phyloP scores from a whole-genome alignment of 1,140 invertebrate species.

The Mactra quadrangularis region DNA sequence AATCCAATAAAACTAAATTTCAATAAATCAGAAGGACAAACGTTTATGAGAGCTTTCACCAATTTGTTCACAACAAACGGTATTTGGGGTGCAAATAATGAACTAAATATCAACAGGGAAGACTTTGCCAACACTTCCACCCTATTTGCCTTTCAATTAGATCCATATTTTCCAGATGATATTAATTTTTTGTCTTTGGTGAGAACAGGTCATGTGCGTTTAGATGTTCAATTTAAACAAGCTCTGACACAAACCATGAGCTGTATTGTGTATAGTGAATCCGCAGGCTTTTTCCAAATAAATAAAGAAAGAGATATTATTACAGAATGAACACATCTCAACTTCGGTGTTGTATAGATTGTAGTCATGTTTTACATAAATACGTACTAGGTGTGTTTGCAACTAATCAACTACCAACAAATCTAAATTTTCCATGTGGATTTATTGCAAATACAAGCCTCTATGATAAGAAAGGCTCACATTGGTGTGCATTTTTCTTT shows the following conservation, averaged over 20 bases:
- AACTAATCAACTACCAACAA: no score
- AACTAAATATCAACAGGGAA: slow-evolving; percentile 43
- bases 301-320: slow-evolving; percentile 56
- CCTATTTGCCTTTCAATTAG: slow-evolving; percentile 45
- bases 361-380: no score
- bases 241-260: slow-evolving; percentile 45
- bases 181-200: slow-evolving; percentile 11
- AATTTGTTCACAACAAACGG: slow-evolving; percentile 39
- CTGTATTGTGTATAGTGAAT: slow-evolving; percentile 50
- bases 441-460: no score
- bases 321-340: slow-evolving; percentile 47
- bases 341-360: slow-evolving; percentile 55
- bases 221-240: slow-evolving; percentile 43
- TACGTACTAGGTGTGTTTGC: no score
- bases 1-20: slow-evolving; percentile 55
- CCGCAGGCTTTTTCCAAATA: slow-evolving; percentile 42
- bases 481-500: no score
- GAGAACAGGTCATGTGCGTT: slow-evolving; percentile 42
- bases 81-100: slow-evolving; percentile 34
- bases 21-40: slow-evolving; percentile 42
- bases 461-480: no score
- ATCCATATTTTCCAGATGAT: slow-evolving; percentile 37
- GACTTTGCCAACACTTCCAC: slow-evolving; percentile 49
- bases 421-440: no score
- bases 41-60: slow-evolving; percentile 46